Conservation (phyloP, 1,140 invertebrate genomes). For the Lerema accius region DNA sequence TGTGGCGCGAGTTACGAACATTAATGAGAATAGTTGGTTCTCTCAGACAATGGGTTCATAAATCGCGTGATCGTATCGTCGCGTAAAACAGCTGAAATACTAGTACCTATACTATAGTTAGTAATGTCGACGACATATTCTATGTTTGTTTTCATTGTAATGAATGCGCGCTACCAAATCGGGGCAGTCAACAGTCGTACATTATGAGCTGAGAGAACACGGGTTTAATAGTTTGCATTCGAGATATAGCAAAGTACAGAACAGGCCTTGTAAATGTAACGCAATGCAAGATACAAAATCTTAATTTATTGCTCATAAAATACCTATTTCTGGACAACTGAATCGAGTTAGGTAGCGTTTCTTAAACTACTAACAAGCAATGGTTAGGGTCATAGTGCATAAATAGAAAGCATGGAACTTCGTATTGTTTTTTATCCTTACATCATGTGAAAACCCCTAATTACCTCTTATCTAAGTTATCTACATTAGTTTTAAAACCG, state of each 20-base stretch:
- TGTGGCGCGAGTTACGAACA: conserved; percentile 29
- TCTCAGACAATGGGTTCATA: conserved; percentile 39
- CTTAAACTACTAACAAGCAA: too few relatives aligned
- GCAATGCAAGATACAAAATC: too few relatives aligned
- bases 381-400: too few relatives aligned
- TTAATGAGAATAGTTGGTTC: conserved; percentile 41
- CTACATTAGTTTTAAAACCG: too few relatives aligned
- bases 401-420: too few relatives aligned
- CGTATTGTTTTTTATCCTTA: too few relatives aligned
- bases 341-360: too few relatives aligned
- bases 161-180: conserved; percentile 18
- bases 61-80: conserved; percentile 37
- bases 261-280: background rate
- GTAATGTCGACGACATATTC: conserved; percentile 29
- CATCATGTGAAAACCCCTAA: too few relatives aligned
- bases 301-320: too few relatives aligned
- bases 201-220: background rate
- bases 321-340: too few relatives aligned
- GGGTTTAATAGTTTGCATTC: background rate
- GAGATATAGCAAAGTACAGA: background rate
- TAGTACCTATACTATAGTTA: conserved; percentile 14
- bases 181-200: conserved; percentile 10
- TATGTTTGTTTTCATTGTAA: conserved; percentile 31
- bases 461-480: too few relatives aligned
- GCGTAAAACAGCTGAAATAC: conserved; percentile 36